phyloP scores from a whole-genome alignment of 2,888 invertebrate genomes.

The Tubiluchus corallicola region DNA sequence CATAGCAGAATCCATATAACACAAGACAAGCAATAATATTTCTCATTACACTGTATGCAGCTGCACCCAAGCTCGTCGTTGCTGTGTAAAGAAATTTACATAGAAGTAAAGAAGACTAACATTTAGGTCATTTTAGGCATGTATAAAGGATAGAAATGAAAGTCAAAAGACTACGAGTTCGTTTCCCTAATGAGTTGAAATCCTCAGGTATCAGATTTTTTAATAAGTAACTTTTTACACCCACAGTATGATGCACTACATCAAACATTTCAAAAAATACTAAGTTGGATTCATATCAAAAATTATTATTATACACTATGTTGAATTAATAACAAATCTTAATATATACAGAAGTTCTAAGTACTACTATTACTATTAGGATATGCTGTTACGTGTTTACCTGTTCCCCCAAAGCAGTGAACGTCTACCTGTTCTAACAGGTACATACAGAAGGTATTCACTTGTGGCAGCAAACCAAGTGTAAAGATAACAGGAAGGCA shows the following conservation, averaged over 20 bases:
- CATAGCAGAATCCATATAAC: constrained; percentile 69
- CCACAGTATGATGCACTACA: no score
- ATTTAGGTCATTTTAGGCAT: no score
- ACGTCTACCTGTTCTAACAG: constrained; percentile 65
- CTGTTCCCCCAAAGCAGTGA: constrained; percentile 50
- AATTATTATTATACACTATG: no score
- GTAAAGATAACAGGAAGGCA: constrained; percentile 87
- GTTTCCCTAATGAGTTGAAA: no score
- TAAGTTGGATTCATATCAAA: neutral
- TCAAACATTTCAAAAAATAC: constrained; percentile 27
- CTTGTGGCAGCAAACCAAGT: constrained; percentile 79
- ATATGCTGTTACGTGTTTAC: constrained; percentile 16
- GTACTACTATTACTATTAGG: neutral
- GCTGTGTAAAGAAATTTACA: constrained; percentile 11
- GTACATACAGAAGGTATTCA: constrained; percentile 91
- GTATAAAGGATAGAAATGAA: no score
- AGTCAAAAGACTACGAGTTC: no score
- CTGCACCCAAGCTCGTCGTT: constrained; percentile 38
- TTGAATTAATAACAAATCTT: no score
- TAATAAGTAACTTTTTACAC: no score
- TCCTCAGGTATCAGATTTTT: no score
- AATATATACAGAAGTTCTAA: neutral
- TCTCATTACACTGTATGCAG: constrained; percentile 55
- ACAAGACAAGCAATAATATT: constrained; percentile 58
- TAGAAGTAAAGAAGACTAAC: neutral